These are phyloP conservation scores for Panthera leo DNA, from an alignment of 2,113 vertebrate genomes.

Conservation along the genomic window DNA sequence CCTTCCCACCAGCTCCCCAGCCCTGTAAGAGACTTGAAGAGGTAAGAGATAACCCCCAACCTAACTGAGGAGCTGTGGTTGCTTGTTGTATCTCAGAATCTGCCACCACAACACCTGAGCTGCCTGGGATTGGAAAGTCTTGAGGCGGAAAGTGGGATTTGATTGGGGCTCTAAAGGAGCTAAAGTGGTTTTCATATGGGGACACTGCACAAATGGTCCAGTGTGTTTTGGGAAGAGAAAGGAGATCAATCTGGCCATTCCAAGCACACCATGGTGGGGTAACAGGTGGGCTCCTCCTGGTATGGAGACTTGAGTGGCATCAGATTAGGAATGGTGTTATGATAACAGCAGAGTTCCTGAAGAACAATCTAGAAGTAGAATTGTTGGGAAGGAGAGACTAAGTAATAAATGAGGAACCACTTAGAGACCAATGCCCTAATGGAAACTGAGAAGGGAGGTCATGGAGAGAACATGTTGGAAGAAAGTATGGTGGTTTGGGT, in stretches of 20 bases:
- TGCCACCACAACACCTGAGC: background rate
- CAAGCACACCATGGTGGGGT: fast-evolving
- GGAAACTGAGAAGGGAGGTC: background rate
- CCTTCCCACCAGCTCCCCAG: background rate
- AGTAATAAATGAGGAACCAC: background rate
- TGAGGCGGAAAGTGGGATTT: background rate
- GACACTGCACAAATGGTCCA: too few relatives aligned
- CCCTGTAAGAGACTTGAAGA: background rate
- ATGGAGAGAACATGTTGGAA: background rate
- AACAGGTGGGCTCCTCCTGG: background rate
- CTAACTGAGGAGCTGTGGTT: background rate
- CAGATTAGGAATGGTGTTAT: background rate
- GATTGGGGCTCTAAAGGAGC: background rate
- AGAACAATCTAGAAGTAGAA: background rate
- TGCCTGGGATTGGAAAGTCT: background rate
- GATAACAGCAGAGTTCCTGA: background rate
- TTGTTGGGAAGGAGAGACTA: background rate
- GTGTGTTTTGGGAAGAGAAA: background rate
- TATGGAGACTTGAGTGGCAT: background rate
- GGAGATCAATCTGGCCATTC: too few relatives aligned
- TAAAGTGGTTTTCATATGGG: background rate
- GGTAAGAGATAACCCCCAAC: background rate
- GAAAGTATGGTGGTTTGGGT: too few relatives aligned
- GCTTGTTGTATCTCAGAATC: background rate
- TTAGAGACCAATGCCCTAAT: background rate